These are phyloP conservation scores for Nephrotoma guestfalica DNA, from an alignment of 2,888 invertebrate species.

Conservation along the genomic window DNA sequence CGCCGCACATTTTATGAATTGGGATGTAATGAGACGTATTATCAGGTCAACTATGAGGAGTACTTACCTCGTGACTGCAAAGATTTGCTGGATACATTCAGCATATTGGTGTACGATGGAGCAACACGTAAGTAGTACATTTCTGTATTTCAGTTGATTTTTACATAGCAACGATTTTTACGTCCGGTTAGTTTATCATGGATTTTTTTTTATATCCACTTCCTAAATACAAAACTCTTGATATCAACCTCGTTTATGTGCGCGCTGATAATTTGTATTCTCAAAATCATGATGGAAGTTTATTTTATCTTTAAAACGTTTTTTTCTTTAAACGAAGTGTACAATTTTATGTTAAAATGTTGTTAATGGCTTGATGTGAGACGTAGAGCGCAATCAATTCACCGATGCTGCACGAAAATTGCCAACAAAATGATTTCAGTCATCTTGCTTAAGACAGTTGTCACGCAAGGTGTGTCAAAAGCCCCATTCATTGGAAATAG, in stretches of 20 bases:
- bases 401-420: too few relatives aligned
- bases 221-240: neutral
- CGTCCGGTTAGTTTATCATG: neutral
- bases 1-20: conserved; percentile 61
- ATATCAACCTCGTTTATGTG: neutral
- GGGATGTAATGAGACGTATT: conserved; percentile 64
- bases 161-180: neutral
- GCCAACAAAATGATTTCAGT: too few relatives aligned
- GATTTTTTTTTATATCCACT: neutral
- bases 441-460: too few relatives aligned
- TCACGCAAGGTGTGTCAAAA: too few relatives aligned
- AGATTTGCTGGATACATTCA: conserved; percentile 72
- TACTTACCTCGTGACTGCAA: conserved; percentile 53
- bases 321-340: neutral
- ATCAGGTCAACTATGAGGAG: conserved; percentile 45
- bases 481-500: too few relatives aligned
- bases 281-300: neutral
- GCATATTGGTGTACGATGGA: conserved; percentile 70
- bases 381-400: neutral
- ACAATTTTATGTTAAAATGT: neutral
- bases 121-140: conserved; percentile 46
- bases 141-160: neutral
- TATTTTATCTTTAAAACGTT: neutral
- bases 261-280: neutral
- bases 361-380: neutral